These are phyloP conservation scores for Thunnus thynnus DNA, from an alignment of 2,113 vertebrate genomes.

Conservation along the genomic window DNA sequence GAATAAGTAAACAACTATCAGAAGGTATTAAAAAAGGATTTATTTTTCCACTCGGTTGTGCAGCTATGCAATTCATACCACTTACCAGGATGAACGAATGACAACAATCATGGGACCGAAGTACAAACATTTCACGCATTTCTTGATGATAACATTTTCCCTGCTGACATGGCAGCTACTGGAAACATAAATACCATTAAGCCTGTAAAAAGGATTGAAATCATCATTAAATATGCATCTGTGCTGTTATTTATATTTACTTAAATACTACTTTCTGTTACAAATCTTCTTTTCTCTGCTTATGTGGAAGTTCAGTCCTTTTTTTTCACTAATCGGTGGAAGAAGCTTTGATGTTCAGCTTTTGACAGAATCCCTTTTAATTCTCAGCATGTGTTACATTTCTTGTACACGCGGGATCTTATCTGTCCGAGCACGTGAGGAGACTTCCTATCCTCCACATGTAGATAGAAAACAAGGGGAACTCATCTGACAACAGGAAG, in stretches of 20 bases:
- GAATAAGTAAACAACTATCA: background rate
- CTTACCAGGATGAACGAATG: background rate
- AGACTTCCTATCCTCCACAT: conserved; percentile 89
- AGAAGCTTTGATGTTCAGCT: no score
- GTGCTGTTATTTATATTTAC: no score
- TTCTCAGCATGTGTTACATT: no score
- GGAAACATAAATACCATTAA: background rate
- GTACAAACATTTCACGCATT: background rate
- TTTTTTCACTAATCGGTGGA: no score
- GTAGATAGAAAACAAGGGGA: conserved; percentile 90
- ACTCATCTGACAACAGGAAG: conserved; percentile 87
- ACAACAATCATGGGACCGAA: background rate
- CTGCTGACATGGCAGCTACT: background rate
- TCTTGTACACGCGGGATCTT: no score
- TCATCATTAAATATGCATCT: background rate
- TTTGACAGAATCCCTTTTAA: no score
- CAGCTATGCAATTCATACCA: background rate
- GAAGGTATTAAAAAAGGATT: background rate
- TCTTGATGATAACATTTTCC: background rate
- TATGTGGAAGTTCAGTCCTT: no score
- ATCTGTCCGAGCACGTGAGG: conserved; percentile 67
- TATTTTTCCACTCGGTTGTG: background rate
- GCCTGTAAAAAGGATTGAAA: background rate
- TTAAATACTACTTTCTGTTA: no score
- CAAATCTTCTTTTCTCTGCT: no score